Evolutionary conservation across 2,888 invertebrate genomes (phyloP), one percentile per base, ranked within the genome.

Genomic region (Xanthia icteritia): DNA sequence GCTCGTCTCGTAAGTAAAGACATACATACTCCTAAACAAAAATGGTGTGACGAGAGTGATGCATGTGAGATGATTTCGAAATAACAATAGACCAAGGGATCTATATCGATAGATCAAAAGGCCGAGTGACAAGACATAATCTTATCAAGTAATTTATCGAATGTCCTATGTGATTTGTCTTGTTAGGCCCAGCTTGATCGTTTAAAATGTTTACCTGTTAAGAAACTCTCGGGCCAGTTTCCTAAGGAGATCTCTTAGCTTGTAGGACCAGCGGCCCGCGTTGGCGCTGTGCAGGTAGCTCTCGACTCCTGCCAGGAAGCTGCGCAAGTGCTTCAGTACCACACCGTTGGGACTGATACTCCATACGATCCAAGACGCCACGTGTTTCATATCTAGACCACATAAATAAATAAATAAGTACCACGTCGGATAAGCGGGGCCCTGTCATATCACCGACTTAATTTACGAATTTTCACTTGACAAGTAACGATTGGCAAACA

Each of bases 261-360:
- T 97, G 82, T 93, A 93, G 0, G 98, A 97, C 99, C 99, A 99
- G 66, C 97, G 97, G 45, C 99, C 99, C 58, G 97, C 94, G 93
- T 99, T 99, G 0, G 99, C 99, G 72, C 99, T 98, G 95, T 99
- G 98, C 89, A 98, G 97, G 94, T 99, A 99, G 8, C 98, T 98
- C 92, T 99, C 98, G 6, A 99, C 96, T 0, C 98, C 98, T 86
- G 97, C 98, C 91, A 99, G 97, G 91, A 99, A 98, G 88, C 98
- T 98, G 76, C 97, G 97, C 72, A 99, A 95, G 89, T 99, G 98
- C 70, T 97, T 97, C 91, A 98, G 97, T 0, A 97, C 97, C 70
- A 97, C 95, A 31, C 97, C 98, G 70, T 97, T 97, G 2, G 98
- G 98, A 65, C 98, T 97, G 94, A 98, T 95, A 23, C 96, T 96